phyloP scores from a whole-genome alignment of 1,140 invertebrate genomes.

The Tetramorium parvispinum region DNA sequence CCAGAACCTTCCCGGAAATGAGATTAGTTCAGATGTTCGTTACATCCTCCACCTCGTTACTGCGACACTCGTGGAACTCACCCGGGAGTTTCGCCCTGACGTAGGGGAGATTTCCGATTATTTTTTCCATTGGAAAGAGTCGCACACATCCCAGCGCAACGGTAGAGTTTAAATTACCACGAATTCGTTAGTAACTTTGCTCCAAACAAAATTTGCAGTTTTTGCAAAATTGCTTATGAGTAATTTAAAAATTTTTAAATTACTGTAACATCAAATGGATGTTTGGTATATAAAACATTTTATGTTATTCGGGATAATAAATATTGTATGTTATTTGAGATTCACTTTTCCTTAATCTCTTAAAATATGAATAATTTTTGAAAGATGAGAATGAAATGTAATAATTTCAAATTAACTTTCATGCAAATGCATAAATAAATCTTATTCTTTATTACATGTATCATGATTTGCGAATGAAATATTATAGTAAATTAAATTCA shows the following conservation, averaged over 20 bases:
- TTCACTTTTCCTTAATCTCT: neutral
- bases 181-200: conserved; percentile 31
- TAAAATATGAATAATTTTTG: neutral
- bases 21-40: conserved; percentile 75
- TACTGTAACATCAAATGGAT: neutral
- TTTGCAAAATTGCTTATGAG: neutral
- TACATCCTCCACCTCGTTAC: conserved; percentile 69
- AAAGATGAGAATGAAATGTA: conserved; percentile 2
- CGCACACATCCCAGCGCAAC: neutral
- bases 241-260: conserved; percentile 42
- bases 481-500: neutral
- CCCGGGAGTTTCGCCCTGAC: conserved; percentile 47
- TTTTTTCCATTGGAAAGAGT: conserved; percentile 67
- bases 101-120: conserved; percentile 66
- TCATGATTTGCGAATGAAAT: neutral
- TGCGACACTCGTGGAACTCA: conserved; percentile 52
- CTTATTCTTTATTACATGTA: neutral
- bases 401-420: neutral
- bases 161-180: conserved; percentile 64
- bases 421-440: neutral
- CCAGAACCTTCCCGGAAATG: conserved; percentile 68
- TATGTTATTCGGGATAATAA: neutral
- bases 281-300: neutral
- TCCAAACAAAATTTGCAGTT: neutral
- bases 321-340: neutral